Evolutionary conservation across 92 coral and sea anemone species (phyloP), one percentile per base, ranked within the genome.

Genomic region (Muricea muricata): DNA sequence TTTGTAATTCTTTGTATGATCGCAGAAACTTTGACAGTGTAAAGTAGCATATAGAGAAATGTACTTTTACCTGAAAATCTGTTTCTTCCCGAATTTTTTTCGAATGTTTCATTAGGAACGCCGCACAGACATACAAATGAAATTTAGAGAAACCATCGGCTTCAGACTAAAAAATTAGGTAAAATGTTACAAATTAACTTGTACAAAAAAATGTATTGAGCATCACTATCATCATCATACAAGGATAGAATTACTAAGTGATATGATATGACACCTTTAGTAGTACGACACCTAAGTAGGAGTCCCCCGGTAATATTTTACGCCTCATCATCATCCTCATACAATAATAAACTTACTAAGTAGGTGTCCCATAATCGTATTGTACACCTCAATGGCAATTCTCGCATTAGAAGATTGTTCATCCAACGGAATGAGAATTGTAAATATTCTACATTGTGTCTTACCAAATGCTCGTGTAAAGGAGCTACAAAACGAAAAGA

Each of bases 401-500:
- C 99, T 79, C 99, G 88, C 99, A 96, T 96, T 63, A 96, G 83
- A 7, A 96, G 79, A 83, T 96, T 96, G 85, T 96, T 96, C 99
- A 93, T 96, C 99, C 99, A 96, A 28, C 99, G 91, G 65, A 96
- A 96, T 47, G 99, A 91, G 87, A 96, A 96, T 85, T 96, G 99
- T 26, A 96, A 87, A 63, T 96, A 96, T 77, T 96, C 99, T 66
- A 96, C 98, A 57, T 93, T 84, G 78, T 96, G 90, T 40, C 79
- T 89, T 61, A 46, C 79, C 33, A 96, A 72, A 67, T 96, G 99
- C 0, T 48, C 68, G 55, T 96, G 94, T 4, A 96, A 86, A 7
- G 99, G 99, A 71, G 90, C 99, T 96, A 87, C 14, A 34, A 52
- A 20, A 61, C 7, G 55, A 37, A 15, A 42, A 13, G 12, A 23